Conservation (phyloP, 2,113 vertebrate species). For the Camelus bactrianus region DNA sequence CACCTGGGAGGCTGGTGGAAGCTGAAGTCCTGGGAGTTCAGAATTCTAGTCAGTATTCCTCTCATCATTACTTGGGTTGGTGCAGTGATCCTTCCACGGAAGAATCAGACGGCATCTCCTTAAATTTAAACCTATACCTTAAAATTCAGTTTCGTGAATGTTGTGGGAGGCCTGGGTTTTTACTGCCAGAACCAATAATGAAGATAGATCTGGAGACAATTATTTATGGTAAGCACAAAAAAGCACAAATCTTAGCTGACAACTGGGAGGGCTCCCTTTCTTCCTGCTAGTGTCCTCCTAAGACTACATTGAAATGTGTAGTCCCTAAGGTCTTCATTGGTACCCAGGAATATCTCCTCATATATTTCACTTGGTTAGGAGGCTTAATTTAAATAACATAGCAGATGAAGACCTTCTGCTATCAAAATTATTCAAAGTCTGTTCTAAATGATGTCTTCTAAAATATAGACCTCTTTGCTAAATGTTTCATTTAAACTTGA, state of each 20-base stretch:
- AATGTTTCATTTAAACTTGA: slow-evolving; percentile 15
- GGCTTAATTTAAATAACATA: slow-evolving; percentile 51
- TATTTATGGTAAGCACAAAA: background rate
- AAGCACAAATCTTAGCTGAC: background rate
- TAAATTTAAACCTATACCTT: slow-evolving; percentile 20
- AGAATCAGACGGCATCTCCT: background rate
- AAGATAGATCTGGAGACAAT: background rate
- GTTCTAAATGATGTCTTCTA: slow-evolving; percentile 39
- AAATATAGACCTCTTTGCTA: slow-evolving; percentile 8
- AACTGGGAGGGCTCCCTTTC: background rate
- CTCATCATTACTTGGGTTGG: background rate
- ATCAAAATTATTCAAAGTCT: slow-evolving; percentile 31
- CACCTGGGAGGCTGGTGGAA: background rate
- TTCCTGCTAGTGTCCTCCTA: background rate
- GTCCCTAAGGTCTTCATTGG: background rate
- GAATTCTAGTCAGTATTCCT: background rate
- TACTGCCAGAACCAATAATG: slow-evolving; percentile 3
- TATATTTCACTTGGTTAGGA: slow-evolving; percentile 30
- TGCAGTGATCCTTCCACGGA: background rate
- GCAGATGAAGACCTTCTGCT: background rate
- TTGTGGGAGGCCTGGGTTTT: background rate
- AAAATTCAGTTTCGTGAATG: slow-evolving; percentile 39
- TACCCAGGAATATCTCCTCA: background rate
- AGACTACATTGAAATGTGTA: background rate
- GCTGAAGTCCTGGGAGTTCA: background rate